A percentile compares a stretch with the other conserved stretches of the same genome.
Conservation (phyloP, 1,140 invertebrate genomes). For the Drosophila ficusphila region DNA sequence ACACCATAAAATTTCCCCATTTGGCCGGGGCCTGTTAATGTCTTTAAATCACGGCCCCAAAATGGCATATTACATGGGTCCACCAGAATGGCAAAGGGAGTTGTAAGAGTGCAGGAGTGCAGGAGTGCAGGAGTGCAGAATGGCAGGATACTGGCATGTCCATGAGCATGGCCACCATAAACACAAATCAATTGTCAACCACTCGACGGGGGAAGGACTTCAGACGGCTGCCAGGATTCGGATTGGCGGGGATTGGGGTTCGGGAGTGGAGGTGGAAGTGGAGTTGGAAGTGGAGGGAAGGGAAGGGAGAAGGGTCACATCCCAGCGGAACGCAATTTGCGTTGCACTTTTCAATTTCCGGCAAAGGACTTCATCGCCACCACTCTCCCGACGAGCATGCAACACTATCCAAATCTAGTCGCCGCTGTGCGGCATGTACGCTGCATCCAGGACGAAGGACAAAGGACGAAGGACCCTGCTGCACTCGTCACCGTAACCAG, state of each 20-base stretch:
- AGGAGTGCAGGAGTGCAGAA: not conserved
- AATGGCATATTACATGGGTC: constrained; percentile 67
- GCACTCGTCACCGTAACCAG: constrained; percentile 63
- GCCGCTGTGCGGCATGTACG: constrained; percentile 20
- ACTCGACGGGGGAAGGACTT: constrained; percentile 57
- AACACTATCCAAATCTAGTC: constrained; percentile 77
- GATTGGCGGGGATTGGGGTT: not conserved
- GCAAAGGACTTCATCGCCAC: constrained; percentile 62
- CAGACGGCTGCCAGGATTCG: constrained; percentile 47
- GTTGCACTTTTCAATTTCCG: constrained; percentile 80
- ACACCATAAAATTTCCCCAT: constrained; percentile 42
- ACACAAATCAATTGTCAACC: constrained; percentile 81
- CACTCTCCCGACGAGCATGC: constrained; percentile 35
- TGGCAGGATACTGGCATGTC: constrained; percentile 29
- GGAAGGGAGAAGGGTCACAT: not conserved
- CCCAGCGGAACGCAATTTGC: constrained; percentile 76
- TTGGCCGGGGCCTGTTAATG: constrained; percentile 43
- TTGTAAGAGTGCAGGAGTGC: too few species aligned
- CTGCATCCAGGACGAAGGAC: not conserved
- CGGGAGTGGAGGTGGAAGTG: too few species aligned
- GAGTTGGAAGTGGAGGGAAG: not conserved
- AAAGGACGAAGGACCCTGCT: not conserved
- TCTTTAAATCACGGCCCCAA: constrained; percentile 74
- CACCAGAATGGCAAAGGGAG: not conserved
- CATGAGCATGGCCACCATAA: constrained; percentile 65